phyloP scores from a whole-genome alignment of 2,113 vertebrate species.

The Podarcis muralis region DNA sequence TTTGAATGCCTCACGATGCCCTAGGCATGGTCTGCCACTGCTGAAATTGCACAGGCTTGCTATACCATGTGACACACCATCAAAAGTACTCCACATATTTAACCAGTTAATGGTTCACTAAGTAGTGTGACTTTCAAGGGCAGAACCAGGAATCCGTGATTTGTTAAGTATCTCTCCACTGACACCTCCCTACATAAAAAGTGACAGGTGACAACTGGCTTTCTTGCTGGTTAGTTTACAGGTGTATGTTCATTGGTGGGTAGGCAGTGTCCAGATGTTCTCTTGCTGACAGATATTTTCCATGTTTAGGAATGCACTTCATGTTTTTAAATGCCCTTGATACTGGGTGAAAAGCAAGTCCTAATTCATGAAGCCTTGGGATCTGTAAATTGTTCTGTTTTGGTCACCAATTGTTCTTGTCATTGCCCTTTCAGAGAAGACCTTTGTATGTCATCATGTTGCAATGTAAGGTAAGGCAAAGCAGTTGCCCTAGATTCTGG shows the following conservation, averaged over 20 bases:
- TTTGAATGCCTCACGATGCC: accelerated
- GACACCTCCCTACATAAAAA: conserved; percentile 27
- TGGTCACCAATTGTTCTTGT: conserved; percentile 56
- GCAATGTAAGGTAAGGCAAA: conserved; percentile 59
- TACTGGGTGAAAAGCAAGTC: not conserved
- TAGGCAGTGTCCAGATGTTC: conserved; percentile 2
- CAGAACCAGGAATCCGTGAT: not conserved
- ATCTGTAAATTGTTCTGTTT: conserved; percentile 20
- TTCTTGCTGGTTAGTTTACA: conserved; percentile 36
- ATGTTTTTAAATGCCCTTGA: conserved; percentile 28
- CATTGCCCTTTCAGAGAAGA: conserved; percentile 15
- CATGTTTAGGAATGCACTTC: conserved; percentile 30
- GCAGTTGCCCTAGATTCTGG: conserved; percentile 67
- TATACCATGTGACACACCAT: not conserved
- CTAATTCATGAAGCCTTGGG: not conserved
- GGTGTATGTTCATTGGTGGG: conserved; percentile 34
- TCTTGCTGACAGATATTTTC: not conserved
- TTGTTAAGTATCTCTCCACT: not conserved
- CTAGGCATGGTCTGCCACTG: not conserved
- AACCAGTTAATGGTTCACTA: conserved; percentile 19
- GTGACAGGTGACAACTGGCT: conserved; percentile 36
- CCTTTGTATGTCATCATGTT: conserved; percentile 31
- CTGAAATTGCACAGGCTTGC: not conserved
- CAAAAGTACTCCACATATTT: conserved; percentile 25
- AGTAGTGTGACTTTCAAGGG: not conserved